Conservation (phyloP, 30 jellyfish, hydroid and myxozoan species). For the Morbakka virulenta region DNA sequence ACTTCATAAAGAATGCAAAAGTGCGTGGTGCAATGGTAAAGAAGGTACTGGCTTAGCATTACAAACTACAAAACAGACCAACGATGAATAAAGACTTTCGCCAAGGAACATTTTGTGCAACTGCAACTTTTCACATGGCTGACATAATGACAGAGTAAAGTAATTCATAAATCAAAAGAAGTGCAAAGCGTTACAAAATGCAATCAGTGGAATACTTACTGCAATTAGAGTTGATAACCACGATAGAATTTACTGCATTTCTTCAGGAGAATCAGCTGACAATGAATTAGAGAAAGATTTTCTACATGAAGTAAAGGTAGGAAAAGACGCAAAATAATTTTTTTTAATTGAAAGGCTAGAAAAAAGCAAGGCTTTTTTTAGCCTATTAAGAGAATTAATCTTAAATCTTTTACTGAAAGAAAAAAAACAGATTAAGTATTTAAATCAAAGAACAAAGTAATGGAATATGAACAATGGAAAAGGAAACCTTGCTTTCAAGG, state of each 20-base stretch:
- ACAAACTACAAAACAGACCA: neutral
- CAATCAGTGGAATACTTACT: neutral
- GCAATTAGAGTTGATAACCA: constrained; percentile 7
- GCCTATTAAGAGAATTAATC: constrained; percentile 16
- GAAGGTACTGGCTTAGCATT: constrained; percentile 5
- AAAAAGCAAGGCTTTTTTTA: constrained; percentile 5
- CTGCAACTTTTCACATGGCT: constrained; percentile 8
- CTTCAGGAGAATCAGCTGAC: constrained; percentile 30
- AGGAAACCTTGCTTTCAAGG: constrained; percentile 4
- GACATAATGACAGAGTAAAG: constrained; percentile 4
- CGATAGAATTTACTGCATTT: neutral
- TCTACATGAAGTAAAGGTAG: constrained; percentile 8
- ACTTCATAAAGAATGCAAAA: constrained; percentile 17
- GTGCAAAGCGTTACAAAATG: constrained; percentile 9
- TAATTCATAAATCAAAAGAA: constrained; percentile 5
- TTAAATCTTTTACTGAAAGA: constrained; percentile 7
- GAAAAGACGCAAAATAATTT: constrained; percentile 10
- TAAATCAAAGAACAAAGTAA: neutral
- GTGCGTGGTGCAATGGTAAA: constrained; percentile 11
- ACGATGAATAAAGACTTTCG: neutral
- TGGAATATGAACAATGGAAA: neutral
- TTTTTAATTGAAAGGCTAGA: constrained; percentile 12
- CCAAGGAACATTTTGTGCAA: neutral
- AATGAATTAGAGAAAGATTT: constrained; percentile 1
- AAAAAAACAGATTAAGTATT: neutral